Base-by-base conservation (phyloP, 2,113 vertebrate genomes). In the Urocynchramus pylzowi region DNA sequence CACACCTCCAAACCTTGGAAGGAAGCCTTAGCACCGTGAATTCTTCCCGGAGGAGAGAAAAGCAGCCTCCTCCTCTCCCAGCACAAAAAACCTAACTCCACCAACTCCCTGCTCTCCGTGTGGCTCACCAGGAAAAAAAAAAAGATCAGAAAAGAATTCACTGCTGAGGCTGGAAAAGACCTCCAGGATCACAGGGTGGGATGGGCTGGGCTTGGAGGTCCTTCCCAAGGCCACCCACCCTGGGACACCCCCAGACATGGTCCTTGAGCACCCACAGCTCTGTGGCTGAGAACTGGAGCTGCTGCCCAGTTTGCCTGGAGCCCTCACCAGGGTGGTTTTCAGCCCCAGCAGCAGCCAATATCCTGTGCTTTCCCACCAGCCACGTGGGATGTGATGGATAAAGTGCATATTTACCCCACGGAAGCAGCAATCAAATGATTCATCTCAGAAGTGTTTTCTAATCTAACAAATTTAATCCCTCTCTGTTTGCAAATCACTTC, bases 11-110 rank as follows among this genome's bases (percentile, higher is more conserved):
- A 4, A 42, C 4, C 39, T 17, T 0, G 33, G 24, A 7, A 14
- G 35, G n/a, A 30, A 39, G 17, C 0, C 0, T 10, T 2, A 14
- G 11, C n/a, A 6, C 42, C 6, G 21, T 0, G 5, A 17, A 10
- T 44, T n/a, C 67, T 42, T 31, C 69, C 68, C 44, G 7, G 19
- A 10, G 11, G 18, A 14, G 44, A 26, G 54, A 19, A 47, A 30
- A 20, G 0, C 59, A 35, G 13, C 59, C 26, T 18, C 41, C 20
- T 82, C 15, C 53, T 50, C 24, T 27, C 10, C 53, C 81, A 31
- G 67, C 49, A 28, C 65, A 54, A 50, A 50, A 64, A 37, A 35
- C 8, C 22, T 41, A 31, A 9, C 42, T 12, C 6, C 41, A 27
- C 26, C 67, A 9, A 1, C 37, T 8, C 67, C 56, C 67, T 26